phyloP scores from a whole-genome alignment of 2,888 invertebrate species.

The Plusia festucae region DNA sequence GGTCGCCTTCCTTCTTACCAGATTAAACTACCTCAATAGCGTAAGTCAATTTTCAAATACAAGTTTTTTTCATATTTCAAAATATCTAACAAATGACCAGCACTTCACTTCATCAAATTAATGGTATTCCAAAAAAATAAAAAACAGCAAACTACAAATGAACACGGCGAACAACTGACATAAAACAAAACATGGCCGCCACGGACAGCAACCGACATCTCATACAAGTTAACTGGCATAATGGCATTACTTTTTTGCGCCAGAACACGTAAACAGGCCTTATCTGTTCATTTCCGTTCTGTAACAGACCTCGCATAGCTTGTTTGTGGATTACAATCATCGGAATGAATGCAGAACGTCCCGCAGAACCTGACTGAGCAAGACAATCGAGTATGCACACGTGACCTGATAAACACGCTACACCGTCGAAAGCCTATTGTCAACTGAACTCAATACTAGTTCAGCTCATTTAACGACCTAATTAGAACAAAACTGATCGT shows the following conservation, averaged over 20 bases:
- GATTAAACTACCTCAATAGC: too few species aligned
- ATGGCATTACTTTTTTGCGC: background rate
- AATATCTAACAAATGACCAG: background rate
- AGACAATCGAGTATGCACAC: conserved; percentile 61
- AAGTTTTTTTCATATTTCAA: background rate
- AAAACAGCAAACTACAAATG: background rate
- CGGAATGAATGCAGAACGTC: conserved; percentile 47
- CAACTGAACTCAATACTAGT: conserved; percentile 36
- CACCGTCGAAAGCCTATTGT: conserved; percentile 63
- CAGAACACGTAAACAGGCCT: conserved; percentile 11
- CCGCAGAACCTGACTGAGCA: conserved; percentile 30
- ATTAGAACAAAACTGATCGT: conserved; percentile 52
- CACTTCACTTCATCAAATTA: background rate
- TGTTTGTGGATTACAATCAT: conserved; percentile 53
- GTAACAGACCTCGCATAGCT: conserved; percentile 13
- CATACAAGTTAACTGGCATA: background rate
- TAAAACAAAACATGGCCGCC: conserved; percentile 1
- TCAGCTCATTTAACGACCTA: conserved; percentile 59
- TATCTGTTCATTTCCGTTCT: conserved; percentile 24
- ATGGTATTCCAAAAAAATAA: background rate
- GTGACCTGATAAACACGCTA: conserved; percentile 64
- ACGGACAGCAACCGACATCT: background rate
- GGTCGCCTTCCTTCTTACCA: too few species aligned
- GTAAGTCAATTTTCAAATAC: too few species aligned
- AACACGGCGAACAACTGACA: background rate